phyloP scores from a whole-genome alignment of 2,113 vertebrate genomes.

The Gallinago jamesoni region DNA sequence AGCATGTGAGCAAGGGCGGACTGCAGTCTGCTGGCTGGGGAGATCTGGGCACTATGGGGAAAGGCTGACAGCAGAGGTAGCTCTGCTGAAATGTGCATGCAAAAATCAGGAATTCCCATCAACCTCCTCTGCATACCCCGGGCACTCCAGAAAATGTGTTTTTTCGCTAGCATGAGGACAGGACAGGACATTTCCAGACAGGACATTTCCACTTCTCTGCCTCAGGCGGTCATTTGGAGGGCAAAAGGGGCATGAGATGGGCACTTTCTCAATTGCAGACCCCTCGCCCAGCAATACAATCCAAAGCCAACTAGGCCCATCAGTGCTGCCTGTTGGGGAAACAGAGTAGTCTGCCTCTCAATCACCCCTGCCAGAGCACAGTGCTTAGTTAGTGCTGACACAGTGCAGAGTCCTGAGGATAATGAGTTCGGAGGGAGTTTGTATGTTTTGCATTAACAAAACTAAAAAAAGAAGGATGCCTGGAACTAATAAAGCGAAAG shows the following conservation, averaged over 20 bases:
- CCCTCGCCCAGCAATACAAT: not conserved
- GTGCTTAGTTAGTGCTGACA: conserved; percentile 21
- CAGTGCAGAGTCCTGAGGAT: not conserved
- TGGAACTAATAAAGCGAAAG: not conserved
- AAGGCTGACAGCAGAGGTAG: not conserved
- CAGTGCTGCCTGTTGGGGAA: not conserved
- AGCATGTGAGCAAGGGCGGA: not conserved
- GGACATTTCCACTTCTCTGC: not conserved
- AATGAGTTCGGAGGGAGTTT: not conserved
- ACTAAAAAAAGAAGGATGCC: not conserved
- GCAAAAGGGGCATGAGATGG: not conserved
- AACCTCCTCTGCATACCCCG: not conserved
- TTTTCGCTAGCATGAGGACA: not conserved
- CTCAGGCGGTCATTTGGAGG: not conserved
- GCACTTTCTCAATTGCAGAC: not conserved
- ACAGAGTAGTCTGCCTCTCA: not conserved
- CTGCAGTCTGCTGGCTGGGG: not conserved
- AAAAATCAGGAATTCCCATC: not conserved
- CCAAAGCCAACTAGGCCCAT: not conserved
- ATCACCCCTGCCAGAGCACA: not conserved
- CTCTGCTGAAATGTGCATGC: not conserved
- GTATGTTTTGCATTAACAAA: conserved; percentile 1
- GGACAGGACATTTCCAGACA: not conserved
- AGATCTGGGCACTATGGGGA: not conserved
- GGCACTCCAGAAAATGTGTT: not conserved